Percentiles rank a stretch among this genome's conserved stretches.
phyloP scores from a whole-genome alignment of 2,797 vertebrate species.

The Rhabdomys pumilio region DNA sequence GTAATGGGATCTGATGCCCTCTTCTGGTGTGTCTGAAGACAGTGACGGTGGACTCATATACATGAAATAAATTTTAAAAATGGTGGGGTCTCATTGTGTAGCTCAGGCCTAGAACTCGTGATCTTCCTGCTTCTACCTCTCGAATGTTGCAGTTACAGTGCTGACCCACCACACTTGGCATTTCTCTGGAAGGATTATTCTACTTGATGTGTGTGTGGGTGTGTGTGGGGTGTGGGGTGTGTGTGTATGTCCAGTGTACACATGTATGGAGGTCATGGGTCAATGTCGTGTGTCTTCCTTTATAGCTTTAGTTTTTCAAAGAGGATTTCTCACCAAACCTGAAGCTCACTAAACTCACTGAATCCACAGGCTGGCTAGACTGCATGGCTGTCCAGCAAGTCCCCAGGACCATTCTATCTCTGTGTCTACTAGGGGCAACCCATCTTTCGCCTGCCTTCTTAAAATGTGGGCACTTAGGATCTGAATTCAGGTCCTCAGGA shows the following conservation, averaged over 20 bases:
- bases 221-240: not conserved
- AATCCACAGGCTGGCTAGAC: not conserved
- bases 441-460: not conserved
- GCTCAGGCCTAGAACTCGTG: not conserved
- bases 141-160: not conserved
- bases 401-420: not conserved
- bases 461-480: not conserved
- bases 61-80: not conserved
- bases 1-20: not conserved
- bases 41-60: not conserved
- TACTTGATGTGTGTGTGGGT: not conserved
- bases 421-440: not conserved
- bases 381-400: not conserved
- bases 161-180: not conserved
- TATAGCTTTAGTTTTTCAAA: not conserved
- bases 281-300: not conserved
- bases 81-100: not conserved
- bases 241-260: not conserved
- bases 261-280: not conserved
- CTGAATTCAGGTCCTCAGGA: not conserved
- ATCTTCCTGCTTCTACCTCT: not conserved
- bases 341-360: not conserved
- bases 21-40: not conserved
- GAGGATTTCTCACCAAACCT: not conserved
- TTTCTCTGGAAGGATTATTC: constrained; percentile 5